Evolutionary conservation across 2,888 invertebrate species (phyloP), one percentile per base, ranked within the genome.

Genomic region (Proisotoma minuta): DNA sequence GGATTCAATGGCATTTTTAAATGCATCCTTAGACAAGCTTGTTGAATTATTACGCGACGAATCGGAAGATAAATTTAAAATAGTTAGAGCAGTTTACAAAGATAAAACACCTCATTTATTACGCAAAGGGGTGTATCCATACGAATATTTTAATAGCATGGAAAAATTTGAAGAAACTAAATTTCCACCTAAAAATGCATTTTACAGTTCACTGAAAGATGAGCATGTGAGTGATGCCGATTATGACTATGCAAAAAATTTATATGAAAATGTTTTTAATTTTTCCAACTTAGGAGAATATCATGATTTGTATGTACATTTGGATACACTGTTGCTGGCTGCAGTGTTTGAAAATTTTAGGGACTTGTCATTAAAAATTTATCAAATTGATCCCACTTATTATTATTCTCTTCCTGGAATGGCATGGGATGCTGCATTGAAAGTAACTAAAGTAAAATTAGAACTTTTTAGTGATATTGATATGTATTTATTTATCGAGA

Each of bases 311-410:
- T 75, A 76, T 58, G 18, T 68, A 1, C 53, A 62, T 20, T 58
- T 64, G 8, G 74, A 74, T 63, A 62, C 65, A 0, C 48, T 68
- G 3, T 60, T 72, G 2, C 65, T 75, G 4, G 73, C 72, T 8
- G 68, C 71, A 51, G 66, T 73, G 0, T 75, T 75, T 63, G 70
- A 75, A 60, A 65, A 63, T 15, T 76, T 75, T 65, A 39, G 75
- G 40, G 53, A 56, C 3, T 52, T 70, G 5, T 65, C 70, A 20
- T 22, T 71, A 10, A 23, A 54, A 3, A 34, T 65, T 24, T 74
- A 74, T 49, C 34, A 69, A n/a, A 58, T 75, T 1, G 74, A 76
- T 60, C 72, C 73, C 1, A 50, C 49, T 3, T 57, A 69, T 51
- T 72, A 73, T 34, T 69, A 65, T 23, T 66, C 67, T 1, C 48